Conservation (phyloP, 2,888 invertebrate genomes). For the Xylota sylvarum region DNA sequence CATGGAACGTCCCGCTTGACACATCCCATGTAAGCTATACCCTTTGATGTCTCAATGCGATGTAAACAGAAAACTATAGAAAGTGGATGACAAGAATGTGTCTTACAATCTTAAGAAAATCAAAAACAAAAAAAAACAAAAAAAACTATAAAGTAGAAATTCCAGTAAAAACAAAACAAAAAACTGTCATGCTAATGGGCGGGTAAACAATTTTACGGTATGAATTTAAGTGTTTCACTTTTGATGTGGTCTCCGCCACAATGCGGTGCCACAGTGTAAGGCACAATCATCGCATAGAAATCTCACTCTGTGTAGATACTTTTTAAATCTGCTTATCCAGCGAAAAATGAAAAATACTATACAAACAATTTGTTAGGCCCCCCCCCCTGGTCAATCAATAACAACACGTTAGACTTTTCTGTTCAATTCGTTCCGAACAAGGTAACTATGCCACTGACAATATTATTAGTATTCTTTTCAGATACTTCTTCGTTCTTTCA, state of each 20-base stretch:
- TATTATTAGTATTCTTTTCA: slow-evolving; percentile 65
- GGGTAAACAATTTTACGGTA: slow-evolving; percentile 63
- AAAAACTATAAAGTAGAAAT: slow-evolving; percentile 24
- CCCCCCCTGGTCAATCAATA: slow-evolving; percentile 8
- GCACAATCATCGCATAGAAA: slow-evolving; percentile 33
- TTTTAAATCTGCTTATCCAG: slow-evolving; percentile 36
- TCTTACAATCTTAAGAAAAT: slow-evolving; percentile 16
- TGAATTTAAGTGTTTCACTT: slow-evolving; percentile 54
- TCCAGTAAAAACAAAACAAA: slow-evolving; percentile 18
- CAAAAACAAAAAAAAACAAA: slow-evolving; percentile 26
- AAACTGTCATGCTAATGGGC: slow-evolving; percentile 65
- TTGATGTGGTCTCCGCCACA: slow-evolving; percentile 1
- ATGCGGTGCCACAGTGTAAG: background rate
- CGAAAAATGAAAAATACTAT: background rate
- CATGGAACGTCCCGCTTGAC: background rate
- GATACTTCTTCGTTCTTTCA: slow-evolving; percentile 49
- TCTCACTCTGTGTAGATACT: slow-evolving; percentile 16
- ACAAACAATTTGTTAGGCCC: slow-evolving; percentile 16
- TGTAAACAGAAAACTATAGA: slow-evolving; percentile 47
- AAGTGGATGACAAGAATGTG: slow-evolving; percentile 49
- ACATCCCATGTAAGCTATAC: background rate
- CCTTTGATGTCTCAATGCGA: slow-evolving; percentile 23
- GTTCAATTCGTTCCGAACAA: slow-evolving; percentile 34
- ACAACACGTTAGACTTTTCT: background rate
- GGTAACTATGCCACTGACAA: slow-evolving; percentile 67